Conservation (phyloP, 37 sponge, comb jelly and placozoan species). For the Tethya wilhelma region DNA sequence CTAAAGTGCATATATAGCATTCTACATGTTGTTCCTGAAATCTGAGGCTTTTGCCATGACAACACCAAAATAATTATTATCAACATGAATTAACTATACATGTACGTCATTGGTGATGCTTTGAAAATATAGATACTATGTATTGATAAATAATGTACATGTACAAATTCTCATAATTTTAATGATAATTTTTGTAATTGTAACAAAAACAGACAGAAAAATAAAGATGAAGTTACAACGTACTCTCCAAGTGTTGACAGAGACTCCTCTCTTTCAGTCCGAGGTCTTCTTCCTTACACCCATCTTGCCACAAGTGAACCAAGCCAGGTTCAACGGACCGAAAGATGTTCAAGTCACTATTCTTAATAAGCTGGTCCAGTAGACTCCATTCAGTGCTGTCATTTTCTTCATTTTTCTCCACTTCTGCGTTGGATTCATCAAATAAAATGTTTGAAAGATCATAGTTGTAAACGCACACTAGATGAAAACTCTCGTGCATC, state of each 20-base stretch:
- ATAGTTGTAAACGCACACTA: conserved; percentile 46
- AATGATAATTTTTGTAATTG: neutral
- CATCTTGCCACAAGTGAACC: conserved; percentile 65
- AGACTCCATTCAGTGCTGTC: conserved; percentile 23
- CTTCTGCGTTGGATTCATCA: neutral
- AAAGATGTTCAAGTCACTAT: conserved; percentile 24
- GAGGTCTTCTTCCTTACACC: conserved; percentile 33
- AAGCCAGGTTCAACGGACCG: conserved; percentile 61
- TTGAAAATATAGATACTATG: neutral
- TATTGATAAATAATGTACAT: neutral
- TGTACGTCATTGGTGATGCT: no score
- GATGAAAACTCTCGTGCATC: conserved; percentile 42
- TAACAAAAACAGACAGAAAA: neutral
- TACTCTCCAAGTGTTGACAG: conserved; percentile 16
- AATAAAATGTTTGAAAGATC: conserved; percentile 33
- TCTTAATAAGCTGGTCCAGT: conserved; percentile 18
- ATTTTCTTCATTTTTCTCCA: conserved; percentile 7
- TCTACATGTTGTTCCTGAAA: no score
- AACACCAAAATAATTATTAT: no score
- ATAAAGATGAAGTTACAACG: neutral
- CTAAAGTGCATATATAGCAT: no score
- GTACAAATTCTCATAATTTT: neutral
- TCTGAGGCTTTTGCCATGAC: no score
- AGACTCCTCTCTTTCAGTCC: conserved; percentile 12
- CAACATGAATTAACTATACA: no score